Conservation (phyloP, 2,888 invertebrate genomes). For the Limnephilus lunatus region DNA sequence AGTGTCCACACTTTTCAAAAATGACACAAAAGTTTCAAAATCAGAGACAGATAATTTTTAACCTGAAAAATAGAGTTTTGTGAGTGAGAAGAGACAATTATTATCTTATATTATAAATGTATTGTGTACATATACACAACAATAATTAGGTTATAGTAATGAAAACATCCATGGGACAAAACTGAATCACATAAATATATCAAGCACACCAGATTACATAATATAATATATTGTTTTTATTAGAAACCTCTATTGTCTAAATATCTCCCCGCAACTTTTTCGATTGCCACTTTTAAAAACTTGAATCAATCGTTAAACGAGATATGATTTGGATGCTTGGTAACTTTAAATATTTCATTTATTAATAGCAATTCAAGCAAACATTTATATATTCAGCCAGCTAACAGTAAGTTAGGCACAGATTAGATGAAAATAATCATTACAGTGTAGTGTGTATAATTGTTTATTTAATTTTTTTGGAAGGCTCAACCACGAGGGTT, state of each 20-base stretch:
- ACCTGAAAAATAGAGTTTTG: neutral
- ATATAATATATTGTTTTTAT: slow-evolving; percentile 20
- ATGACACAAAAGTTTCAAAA: no score
- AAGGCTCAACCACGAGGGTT: slow-evolving; percentile 58
- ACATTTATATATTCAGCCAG: slow-evolving; percentile 6
- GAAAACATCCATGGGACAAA: slow-evolving; percentile 62
- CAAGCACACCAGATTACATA: slow-evolving; percentile 59
- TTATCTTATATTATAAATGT: slow-evolving; percentile 51
- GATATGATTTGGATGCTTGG: slow-evolving; percentile 4
- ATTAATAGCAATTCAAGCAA: slow-evolving; percentile 15
- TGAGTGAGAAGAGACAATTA: slow-evolving; percentile 42
- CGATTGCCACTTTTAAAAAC: no score
- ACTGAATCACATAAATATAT: slow-evolving; percentile 56
- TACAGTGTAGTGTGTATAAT: slow-evolving; percentile 41
- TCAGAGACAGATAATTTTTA: no score
- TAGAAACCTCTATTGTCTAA: slow-evolving; percentile 20
- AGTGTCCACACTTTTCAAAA: no score
- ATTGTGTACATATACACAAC: slow-evolving; percentile 58
- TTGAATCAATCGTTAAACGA: no score
- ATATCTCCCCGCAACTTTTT: no score
- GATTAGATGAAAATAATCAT: slow-evolving; percentile 41
- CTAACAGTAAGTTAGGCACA: slow-evolving; percentile 57
- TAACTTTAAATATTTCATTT: slow-evolving; percentile 16
- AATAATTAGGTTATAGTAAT: slow-evolving; percentile 56
- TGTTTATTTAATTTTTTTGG: slow-evolving; percentile 42